These are phyloP conservation scores for Myopa testacea DNA, from an alignment of 2,888 invertebrate species.

Conservation along the genomic window DNA sequence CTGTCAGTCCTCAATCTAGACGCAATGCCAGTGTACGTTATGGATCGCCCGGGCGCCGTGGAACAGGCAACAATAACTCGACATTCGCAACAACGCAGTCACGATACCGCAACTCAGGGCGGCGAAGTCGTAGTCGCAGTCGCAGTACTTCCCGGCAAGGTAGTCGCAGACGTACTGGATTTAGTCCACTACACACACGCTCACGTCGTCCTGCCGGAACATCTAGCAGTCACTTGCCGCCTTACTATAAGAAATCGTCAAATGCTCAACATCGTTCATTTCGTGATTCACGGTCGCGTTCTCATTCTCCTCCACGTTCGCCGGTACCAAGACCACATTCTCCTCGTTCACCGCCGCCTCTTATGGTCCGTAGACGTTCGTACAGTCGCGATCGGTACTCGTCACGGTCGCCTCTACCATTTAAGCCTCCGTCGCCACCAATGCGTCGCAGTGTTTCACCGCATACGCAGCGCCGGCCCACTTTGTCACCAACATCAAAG, in stretches of 20 bases:
- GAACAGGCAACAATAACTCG: constrained; percentile 19
- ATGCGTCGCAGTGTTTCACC: constrained; percentile 61
- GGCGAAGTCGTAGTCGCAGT: constrained; percentile 59
- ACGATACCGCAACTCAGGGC: constrained; percentile 39
- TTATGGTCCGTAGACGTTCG: constrained; percentile 52
- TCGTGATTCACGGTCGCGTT: constrained; percentile 48
- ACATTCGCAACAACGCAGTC: constrained; percentile 17
- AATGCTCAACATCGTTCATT: constrained; percentile 48
- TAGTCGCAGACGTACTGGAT: constrained; percentile 45
- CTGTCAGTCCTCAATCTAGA: constrained; percentile 52
- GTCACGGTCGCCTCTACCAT: constrained; percentile 63
- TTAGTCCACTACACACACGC: constrained; percentile 51
- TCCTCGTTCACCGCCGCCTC: constrained; percentile 54
- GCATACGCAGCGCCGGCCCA: constrained; percentile 39
- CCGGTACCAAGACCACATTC: constrained; percentile 48
- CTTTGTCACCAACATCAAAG: constrained; percentile 45
- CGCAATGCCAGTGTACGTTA: constrained; percentile 51
- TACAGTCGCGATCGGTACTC: constrained; percentile 60
- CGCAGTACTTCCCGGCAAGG: constrained; percentile 53
- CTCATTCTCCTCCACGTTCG: constrained; percentile 46
- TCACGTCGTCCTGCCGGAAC: constrained; percentile 40
- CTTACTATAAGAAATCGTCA: constrained; percentile 53
- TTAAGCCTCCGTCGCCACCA: constrained; percentile 65
- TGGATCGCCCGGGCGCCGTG: constrained; percentile 48
- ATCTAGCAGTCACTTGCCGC: constrained; percentile 39